These are phyloP conservation scores for Melanotaenia pygmaea DNA, from an alignment of 2,797 vertebrate genomes.

Conservation along the genomic window DNA sequence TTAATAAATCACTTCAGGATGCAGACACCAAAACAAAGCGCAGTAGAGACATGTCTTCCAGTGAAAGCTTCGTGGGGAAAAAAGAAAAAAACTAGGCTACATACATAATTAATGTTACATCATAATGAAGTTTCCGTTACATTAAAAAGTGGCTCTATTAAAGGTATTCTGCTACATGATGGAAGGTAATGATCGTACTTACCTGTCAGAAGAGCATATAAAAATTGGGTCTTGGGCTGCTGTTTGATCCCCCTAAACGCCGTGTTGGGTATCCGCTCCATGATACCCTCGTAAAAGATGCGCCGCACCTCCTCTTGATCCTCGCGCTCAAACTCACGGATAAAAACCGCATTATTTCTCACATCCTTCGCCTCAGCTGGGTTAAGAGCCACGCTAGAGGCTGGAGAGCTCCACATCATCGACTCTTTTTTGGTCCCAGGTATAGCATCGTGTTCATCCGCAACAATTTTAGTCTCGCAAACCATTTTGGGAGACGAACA, in stretches of 20 bases:
- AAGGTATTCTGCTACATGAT: neutral
- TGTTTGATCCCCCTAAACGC: constrained; percentile 92
- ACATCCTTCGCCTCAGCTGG: constrained; percentile 78
- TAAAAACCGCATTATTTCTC: constrained; percentile 84
- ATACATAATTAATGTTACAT: neutral
- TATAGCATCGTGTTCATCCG: constrained; percentile 92
- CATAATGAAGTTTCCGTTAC: constrained; percentile 5
- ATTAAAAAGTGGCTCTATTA: constrained; percentile 8
- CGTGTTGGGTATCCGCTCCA: constrained; percentile 95
- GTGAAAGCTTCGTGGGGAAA: neutral
- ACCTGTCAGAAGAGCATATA: constrained; percentile 92
- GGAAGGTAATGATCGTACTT: constrained; percentile 69
- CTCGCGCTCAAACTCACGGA: constrained; percentile 90
- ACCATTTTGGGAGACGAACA: constrained; percentile 97
- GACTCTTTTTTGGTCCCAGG: constrained; percentile 91
- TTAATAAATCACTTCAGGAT: constrained; percentile 13
- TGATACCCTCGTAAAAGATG: constrained; percentile 96
- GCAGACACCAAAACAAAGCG: constrained; percentile 19
- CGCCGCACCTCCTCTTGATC: constrained; percentile 91
- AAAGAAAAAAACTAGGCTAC: neutral
- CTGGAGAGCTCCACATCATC: constrained; percentile 89
- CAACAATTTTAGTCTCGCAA: constrained; percentile 98
- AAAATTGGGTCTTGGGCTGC: constrained; percentile 89
- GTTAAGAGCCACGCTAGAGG: constrained; percentile 66
- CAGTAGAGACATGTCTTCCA: neutral